Evolutionary conservation across 2,113 vertebrate species (phyloP), one percentile per base, ranked within the genome.

Genomic region (Tor tambroides): DNA sequence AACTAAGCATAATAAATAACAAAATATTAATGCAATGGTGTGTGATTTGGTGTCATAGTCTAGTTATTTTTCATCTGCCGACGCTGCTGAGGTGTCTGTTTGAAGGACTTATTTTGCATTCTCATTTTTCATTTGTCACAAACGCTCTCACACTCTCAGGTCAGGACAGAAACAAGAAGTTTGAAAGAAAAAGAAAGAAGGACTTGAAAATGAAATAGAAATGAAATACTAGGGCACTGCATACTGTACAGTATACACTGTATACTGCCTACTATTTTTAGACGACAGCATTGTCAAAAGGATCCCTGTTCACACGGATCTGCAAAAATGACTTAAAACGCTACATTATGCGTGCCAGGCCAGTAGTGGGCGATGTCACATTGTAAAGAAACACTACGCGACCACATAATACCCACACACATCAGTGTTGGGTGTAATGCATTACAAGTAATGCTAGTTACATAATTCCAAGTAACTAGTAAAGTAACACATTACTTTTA

Each of bases 81-180:
- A 23, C 41, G 26, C 30, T 54, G 61, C 26, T 32, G 78, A 59
- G 12, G 56, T 80, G 74, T 51, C 74, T 69, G 28, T 86, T 79
- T 69, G 61, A 35, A 35, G 63, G 54, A 86, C 30, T 14, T 75
- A 30, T 86, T 65, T 79, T 46, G 59, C 59, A 49, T 65, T 65
- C 38, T 67, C 41, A 67, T 82, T 67, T 82, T 67, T 46, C n/a
- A 82, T 81, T 10, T 65, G 10, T 81, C 80, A 63, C 23, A 41
- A 46, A 63, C 0, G 1, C 56, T 32, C 8, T 54, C 26, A 30
- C 46, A 26, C n/a, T n/a, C n/a, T n/a, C n/a, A 11, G 26, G 67
- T 72, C 69, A 72, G n/a, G 23, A 61, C 9, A n/a, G 23, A 61
- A 59, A 61, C 14, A 30, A 46, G 15, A 23, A 59, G 71, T 41